These are phyloP conservation scores for Megaleporinus macrocephalus DNA, from an alignment of 2,113 vertebrate species.

Conservation along the genomic window DNA sequence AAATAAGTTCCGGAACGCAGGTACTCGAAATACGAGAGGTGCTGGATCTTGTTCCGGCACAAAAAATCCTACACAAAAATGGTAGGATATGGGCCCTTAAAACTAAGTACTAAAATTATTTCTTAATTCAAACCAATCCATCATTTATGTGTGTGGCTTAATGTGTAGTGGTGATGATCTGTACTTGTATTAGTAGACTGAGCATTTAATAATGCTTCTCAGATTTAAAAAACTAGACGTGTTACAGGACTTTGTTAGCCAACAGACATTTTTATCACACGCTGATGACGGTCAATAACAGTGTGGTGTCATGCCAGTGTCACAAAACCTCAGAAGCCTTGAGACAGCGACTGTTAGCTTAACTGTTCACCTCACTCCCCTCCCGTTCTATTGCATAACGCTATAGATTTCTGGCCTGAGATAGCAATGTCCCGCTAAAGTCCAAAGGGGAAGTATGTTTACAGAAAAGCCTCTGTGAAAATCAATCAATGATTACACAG, in stretches of 20 bases:
- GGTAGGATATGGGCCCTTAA: no score
- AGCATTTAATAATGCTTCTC: no score
- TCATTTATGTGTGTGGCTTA: no score
- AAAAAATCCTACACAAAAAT: no score
- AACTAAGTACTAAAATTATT: no score
- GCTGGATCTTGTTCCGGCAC: no score
- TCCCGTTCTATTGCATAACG: neutral
- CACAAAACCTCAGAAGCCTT: neutral
- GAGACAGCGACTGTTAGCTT: neutral
- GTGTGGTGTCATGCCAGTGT: neutral
- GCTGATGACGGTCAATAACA: neutral
- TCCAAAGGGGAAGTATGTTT: constrained; percentile 12
- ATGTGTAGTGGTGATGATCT: no score
- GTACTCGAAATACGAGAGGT: no score
- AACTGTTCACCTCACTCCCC: constrained; percentile 9
- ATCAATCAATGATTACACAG: neutral
- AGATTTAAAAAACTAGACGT: neutral
- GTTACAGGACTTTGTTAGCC: neutral
- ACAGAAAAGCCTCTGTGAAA: neutral
- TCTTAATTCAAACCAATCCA: no score
- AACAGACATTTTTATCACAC: no score
- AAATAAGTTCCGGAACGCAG: no score
- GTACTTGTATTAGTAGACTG: no score
- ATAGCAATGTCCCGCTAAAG: neutral
- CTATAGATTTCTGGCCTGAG: neutral